These are phyloP conservation scores for Megamerina dolium DNA, from an alignment of 2,888 invertebrate species.

Conservation along the genomic window DNA sequence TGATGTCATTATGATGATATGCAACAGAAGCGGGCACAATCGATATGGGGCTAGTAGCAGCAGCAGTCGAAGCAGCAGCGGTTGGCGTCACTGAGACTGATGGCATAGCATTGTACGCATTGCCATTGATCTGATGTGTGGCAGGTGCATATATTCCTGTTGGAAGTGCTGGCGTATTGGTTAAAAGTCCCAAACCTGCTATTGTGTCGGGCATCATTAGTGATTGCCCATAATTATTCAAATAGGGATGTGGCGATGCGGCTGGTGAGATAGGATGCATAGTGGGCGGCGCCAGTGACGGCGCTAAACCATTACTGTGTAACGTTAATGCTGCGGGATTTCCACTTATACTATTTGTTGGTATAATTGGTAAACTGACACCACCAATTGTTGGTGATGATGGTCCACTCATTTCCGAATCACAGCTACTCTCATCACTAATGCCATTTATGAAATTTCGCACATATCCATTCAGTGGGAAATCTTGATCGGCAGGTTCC, in stretches of 20 bases:
- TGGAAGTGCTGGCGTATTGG: neutral
- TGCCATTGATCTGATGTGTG: conserved; percentile 15
- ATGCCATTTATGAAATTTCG: conserved; percentile 47
- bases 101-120: conserved; percentile 6
- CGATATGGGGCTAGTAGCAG: conserved; percentile 10
- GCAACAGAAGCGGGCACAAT: conserved; percentile 19
- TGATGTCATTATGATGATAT: conserved; percentile 43
- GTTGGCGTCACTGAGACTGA: conserved; percentile 7
- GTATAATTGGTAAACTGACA: no score
- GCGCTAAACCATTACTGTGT: conserved; percentile 25
- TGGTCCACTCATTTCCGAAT: conserved; percentile 21
- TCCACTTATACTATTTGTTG: conserved; percentile 12
- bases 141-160: conserved; percentile 3
- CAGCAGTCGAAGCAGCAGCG: conserved; percentile 9
- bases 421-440: conserved; percentile 35
- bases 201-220: neutral
- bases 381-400: conserved; percentile 2
- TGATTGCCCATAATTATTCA: conserved; percentile 17
- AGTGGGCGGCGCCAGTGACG: conserved; percentile 10
- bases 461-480: conserved; percentile 45
- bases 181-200: neutral
- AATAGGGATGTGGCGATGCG: conserved; percentile 21
- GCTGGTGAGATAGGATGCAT: conserved; percentile 8
- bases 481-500: conserved; percentile 37
- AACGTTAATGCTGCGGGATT: conserved; percentile 27